Conservation (phyloP, 2,113 vertebrate species). For the Grammomys surdaster region DNA sequence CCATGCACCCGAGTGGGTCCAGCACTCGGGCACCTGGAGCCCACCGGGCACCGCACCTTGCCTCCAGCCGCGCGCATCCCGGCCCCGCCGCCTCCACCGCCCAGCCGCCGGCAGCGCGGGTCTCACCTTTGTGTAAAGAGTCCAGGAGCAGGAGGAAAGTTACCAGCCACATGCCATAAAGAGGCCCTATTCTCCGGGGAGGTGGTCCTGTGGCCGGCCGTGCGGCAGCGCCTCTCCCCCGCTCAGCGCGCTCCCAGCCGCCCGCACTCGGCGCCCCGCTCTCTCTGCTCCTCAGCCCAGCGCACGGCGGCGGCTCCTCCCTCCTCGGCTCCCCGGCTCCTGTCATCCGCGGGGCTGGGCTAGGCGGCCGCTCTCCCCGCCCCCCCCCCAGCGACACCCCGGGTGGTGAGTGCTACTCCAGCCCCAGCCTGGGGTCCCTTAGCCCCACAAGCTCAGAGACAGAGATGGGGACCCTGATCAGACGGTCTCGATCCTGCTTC, state of each 20-base stretch:
- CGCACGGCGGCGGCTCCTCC: constrained; percentile 84
- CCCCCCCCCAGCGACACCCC: constrained; percentile 75
- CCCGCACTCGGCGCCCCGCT: constrained; percentile 91
- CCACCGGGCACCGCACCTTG: constrained; percentile 20
- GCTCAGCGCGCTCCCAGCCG: constrained; percentile 91
- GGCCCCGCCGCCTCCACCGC: constrained; percentile 16
- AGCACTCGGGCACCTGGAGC: neutral
- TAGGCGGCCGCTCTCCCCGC: constrained; percentile 83
- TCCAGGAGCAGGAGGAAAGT: constrained; percentile 98
- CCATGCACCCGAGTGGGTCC: neutral
- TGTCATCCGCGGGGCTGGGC: constrained; percentile 85
- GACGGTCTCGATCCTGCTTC: neutral
- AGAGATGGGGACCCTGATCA: neutral
- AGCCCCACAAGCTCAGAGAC: neutral
- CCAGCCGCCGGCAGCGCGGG: neutral
- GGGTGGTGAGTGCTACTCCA: neutral
- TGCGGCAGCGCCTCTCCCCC: constrained; percentile 88
- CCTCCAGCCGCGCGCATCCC: neutral
- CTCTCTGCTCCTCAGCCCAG: constrained; percentile 85
- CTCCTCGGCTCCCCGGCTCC: constrained; percentile 83
- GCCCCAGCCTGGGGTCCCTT: neutral
- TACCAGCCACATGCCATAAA: constrained; percentile 99
- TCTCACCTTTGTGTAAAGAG: constrained; percentile 96
- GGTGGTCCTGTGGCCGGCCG: constrained; percentile 93
- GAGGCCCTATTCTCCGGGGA: constrained; percentile 94